These are phyloP conservation scores for Istiophorus platypterus DNA, from an alignment of 2,113 vertebrate species.

Conservation along the genomic window DNA sequence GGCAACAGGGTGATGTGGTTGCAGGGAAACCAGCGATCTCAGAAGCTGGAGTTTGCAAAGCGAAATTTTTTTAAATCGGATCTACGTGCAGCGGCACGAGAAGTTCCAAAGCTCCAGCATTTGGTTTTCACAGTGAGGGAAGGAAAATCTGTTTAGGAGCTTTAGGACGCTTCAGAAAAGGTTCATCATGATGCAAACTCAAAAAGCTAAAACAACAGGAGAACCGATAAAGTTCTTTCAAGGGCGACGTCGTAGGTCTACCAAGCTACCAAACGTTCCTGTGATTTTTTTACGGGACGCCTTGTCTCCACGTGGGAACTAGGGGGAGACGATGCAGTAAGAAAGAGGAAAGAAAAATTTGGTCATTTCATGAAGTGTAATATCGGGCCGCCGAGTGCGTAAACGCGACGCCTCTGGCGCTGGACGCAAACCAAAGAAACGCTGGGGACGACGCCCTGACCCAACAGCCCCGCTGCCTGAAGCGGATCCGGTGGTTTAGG, in stretches of 20 bases:
- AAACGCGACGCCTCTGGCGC: background rate
- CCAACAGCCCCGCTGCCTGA: background rate
- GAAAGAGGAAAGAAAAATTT: too few species aligned
- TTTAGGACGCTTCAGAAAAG: background rate
- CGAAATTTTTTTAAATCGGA: too few species aligned
- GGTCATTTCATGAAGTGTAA: background rate
- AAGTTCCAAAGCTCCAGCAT: too few species aligned
- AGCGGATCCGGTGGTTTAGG: background rate
- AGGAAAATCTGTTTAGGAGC: background rate
- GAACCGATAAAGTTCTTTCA: background rate
- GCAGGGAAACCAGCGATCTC: too few species aligned
- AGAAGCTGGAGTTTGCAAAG: too few species aligned
- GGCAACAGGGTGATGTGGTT: too few species aligned
- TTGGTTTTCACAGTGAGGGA: background rate
- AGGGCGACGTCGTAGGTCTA: background rate
- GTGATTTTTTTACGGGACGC: background rate
- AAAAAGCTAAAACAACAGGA: background rate
- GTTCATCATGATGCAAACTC: too few species aligned
- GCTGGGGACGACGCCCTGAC: background rate
- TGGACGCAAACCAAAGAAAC: background rate
- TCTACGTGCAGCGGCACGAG: too few species aligned
- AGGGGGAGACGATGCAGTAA: background rate
- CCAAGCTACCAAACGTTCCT: background rate
- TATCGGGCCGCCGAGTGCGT: background rate
- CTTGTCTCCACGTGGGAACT: background rate